phyloP scores from a whole-genome alignment of 35 echinoderm and acorn worm genomes.

The Holothuria glaberrima region DNA sequence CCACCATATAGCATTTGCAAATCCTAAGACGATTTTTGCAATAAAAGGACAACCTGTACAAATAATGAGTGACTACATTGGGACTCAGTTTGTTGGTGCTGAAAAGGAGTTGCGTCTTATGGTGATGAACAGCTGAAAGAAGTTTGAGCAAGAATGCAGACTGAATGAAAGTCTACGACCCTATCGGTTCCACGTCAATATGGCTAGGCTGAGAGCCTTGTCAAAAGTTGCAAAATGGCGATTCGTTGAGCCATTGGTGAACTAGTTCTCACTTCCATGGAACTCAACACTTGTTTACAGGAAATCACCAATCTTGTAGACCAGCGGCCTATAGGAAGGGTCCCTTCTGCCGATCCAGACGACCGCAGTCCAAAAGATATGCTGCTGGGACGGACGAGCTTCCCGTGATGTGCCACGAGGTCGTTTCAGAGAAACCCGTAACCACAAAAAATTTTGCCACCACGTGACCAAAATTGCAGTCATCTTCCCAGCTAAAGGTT shows the following conservation, averaged over 20 bases:
- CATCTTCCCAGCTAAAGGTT: slow-evolving; percentile 58
- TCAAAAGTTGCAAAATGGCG: slow-evolving; percentile 62
- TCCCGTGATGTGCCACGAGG: slow-evolving; percentile 54
- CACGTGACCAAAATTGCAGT: slow-evolving; percentile 54
- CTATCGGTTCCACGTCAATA: slow-evolving; percentile 63
- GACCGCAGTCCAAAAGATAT: slow-evolving; percentile 64
- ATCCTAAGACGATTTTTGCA: slow-evolving; percentile 62
- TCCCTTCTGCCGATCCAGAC: slow-evolving; percentile 56
- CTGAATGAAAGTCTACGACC: slow-evolving; percentile 59
- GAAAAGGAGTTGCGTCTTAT: slow-evolving; percentile 64
- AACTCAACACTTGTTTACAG: slow-evolving; percentile 54
- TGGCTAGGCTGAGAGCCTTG: slow-evolving; percentile 64
- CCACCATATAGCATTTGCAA: slow-evolving; percentile 76
- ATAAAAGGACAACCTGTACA: slow-evolving; percentile 37
- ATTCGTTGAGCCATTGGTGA: slow-evolving; percentile 69
- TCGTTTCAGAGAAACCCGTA: slow-evolving; percentile 58
- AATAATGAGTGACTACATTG: slow-evolving; percentile 71
- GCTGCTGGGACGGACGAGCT: slow-evolving; percentile 51
- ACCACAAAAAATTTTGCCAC: slow-evolving; percentile 14
- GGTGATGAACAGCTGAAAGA: slow-evolving; percentile 56
- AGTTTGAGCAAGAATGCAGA: slow-evolving; percentile 51
- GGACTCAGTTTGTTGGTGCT: slow-evolving; percentile 71
- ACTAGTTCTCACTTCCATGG: slow-evolving; percentile 56
- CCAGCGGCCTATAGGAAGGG: slow-evolving; percentile 57
- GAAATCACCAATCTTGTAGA: slow-evolving; percentile 69